These are phyloP conservation scores for Rhyacichthys aspro DNA, from an alignment of 2,797 vertebrate species.

Conservation along the genomic window DNA sequence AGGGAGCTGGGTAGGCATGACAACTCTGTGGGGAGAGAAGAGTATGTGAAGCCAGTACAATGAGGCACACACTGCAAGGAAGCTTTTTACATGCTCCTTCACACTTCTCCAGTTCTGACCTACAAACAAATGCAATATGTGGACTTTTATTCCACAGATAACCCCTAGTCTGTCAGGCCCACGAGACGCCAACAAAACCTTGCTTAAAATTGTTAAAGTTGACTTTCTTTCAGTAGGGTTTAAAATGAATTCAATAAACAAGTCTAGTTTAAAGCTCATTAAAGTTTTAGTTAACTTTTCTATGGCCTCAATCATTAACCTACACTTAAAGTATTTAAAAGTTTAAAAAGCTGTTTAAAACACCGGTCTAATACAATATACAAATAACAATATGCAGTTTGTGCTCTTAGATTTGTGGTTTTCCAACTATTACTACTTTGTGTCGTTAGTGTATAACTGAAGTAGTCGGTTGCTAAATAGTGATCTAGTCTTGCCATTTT, in stretches of 20 bases:
- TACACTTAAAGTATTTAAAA: too few relatives aligned
- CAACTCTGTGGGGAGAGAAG: constrained; percentile 79
- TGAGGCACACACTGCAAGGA: constrained; percentile 78
- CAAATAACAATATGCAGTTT: too few relatives aligned
- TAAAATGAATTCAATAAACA: background rate
- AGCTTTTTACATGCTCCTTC: constrained; percentile 74
- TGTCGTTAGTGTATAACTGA: too few relatives aligned
- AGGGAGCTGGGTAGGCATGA: constrained; percentile 82
- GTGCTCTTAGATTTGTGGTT: too few relatives aligned
- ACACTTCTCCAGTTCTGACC: constrained; percentile 57
- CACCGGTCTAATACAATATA: too few relatives aligned
- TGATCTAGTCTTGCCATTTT: too few relatives aligned
- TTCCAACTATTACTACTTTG: too few relatives aligned
- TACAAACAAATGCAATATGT: constrained; percentile 47
- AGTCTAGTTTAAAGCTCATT: too few relatives aligned
- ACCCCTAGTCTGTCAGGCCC: constrained; percentile 38
- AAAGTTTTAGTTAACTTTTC: too few relatives aligned
- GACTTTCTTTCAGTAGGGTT: background rate
- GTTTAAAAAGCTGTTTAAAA: too few relatives aligned
- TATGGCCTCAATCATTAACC: too few relatives aligned
- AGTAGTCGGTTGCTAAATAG: too few relatives aligned
- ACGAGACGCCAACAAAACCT: constrained; percentile 16
- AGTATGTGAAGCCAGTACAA: constrained; percentile 79
- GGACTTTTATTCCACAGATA: constrained; percentile 71
- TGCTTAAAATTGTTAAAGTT: background rate